phyloP scores from a whole-genome alignment of 2,797 vertebrate species.

The Sphenodon punctatus region DNA sequence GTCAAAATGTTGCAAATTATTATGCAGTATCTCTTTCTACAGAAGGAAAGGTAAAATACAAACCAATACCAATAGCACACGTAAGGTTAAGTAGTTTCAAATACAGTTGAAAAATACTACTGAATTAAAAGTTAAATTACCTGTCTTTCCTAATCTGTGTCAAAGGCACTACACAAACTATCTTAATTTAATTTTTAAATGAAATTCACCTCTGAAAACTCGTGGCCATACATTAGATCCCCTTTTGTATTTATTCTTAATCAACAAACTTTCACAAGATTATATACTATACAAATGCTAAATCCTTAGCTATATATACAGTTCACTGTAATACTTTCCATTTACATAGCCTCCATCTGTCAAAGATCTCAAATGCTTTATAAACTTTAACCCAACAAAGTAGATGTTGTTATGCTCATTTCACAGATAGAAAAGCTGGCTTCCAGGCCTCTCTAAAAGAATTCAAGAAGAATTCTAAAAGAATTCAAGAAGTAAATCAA shows the following conservation, averaged over 20 bases:
- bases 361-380: background rate
- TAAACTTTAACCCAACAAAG: background rate
- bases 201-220: background rate
- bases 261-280: background rate
- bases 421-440: constrained; percentile 30
- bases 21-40: background rate
- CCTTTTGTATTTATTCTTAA: background rate
- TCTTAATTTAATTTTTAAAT: background rate
- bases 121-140: background rate
- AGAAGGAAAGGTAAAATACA: constrained; percentile 19
- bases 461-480: too few species aligned
- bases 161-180: background rate
- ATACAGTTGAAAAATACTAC: background rate
- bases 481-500: too few species aligned
- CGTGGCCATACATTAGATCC: too few species aligned
- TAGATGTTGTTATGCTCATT: background rate
- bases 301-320: background rate
- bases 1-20: constrained; percentile 13
- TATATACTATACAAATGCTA: background rate
- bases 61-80: background rate
- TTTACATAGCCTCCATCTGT: background rate
- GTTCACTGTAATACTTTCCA: background rate
- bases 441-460: too few species aligned
- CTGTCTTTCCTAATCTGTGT: background rate
- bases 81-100: background rate